Evolutionary conservation across 2,797 vertebrate genomes (phyloP).

Genomic region (Anguilla obscura): DNA sequence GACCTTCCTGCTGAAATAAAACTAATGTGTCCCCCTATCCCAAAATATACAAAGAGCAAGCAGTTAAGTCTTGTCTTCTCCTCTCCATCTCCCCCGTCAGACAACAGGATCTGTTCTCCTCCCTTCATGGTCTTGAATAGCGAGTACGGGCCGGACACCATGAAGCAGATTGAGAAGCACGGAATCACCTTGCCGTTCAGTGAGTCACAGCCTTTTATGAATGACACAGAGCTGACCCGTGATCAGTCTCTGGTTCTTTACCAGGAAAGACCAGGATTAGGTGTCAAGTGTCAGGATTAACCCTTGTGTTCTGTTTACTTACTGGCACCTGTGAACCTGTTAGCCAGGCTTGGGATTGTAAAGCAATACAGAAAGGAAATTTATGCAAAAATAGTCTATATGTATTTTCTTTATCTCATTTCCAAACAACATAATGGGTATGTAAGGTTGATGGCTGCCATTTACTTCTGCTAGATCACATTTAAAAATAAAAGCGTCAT

Average conservation of each 20-base stretch:
- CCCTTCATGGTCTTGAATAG: constrained; percentile 82
- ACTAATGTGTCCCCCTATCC: too few species aligned
- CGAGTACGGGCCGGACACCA: constrained; percentile 74
- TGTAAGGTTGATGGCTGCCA: not conserved
- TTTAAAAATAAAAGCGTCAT: not conserved
- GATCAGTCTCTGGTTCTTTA: not conserved
- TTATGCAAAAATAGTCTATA: not conserved
- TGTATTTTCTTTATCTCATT: not conserved
- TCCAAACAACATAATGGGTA: not conserved
- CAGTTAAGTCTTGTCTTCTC: not conserved
- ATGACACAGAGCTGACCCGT: not conserved
- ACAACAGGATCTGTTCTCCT: constrained; percentile 81
- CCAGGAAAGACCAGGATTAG: not conserved
- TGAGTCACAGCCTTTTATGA: constrained; percentile 56
- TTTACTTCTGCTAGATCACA: not conserved
- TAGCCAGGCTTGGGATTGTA: not conserved
- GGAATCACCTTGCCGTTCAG: constrained; percentile 84
- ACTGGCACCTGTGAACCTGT: not conserved
- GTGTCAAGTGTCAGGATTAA: not conserved
- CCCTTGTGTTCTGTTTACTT: not conserved
- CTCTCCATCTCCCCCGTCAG: constrained; percentile 52
- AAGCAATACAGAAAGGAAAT: not conserved
- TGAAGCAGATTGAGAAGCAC: constrained; percentile 76
- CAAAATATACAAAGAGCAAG: not conserved
- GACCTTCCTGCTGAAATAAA: too few species aligned